Percentiles rank a stretch among this genome's conserved stretches.
phyloP scores from a whole-genome alignment of 2,113 vertebrate species.

The Tragelaphus imberbis region DNA sequence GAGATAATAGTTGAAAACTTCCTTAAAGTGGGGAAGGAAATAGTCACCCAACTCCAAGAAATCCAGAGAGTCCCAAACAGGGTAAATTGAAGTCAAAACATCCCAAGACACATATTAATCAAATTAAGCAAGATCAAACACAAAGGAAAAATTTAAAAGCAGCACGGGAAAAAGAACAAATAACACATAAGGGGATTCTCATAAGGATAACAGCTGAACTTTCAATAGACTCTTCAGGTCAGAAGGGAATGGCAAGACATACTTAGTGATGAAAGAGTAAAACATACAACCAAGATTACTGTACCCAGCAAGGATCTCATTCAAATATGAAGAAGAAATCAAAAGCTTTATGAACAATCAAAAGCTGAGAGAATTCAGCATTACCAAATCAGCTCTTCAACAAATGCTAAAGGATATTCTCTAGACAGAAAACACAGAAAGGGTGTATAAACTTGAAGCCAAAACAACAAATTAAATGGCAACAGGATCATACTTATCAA shows the following conservation, averaged over 20 bases:
- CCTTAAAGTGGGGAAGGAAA: not conserved
- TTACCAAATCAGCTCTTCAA: not conserved
- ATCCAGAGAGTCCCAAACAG: not conserved
- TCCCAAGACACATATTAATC: not conserved
- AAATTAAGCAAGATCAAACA: not conserved
- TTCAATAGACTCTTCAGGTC: not conserved
- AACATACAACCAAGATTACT: not conserved
- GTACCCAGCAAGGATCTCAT: not conserved
- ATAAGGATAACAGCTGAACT: not conserved
- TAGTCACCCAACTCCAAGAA: not conserved
- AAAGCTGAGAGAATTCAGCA: not conserved
- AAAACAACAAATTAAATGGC: not conserved
- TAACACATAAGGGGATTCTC: not conserved
- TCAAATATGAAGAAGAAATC: not conserved
- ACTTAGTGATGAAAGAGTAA: not conserved
- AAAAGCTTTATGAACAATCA: not conserved
- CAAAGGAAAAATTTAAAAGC: not conserved
- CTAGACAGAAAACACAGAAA: not conserved
- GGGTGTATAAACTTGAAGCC: not conserved
- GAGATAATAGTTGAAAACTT: not conserved
- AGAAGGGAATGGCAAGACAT: not conserved
- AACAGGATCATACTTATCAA: not conserved
- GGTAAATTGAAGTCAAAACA: rapidly evolving
- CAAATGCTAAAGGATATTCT: not conserved
- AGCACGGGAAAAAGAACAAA: not conserved